Evolutionary conservation across 2,797 vertebrate species (phyloP).

Genomic region (Allobates femoralis): DNA sequence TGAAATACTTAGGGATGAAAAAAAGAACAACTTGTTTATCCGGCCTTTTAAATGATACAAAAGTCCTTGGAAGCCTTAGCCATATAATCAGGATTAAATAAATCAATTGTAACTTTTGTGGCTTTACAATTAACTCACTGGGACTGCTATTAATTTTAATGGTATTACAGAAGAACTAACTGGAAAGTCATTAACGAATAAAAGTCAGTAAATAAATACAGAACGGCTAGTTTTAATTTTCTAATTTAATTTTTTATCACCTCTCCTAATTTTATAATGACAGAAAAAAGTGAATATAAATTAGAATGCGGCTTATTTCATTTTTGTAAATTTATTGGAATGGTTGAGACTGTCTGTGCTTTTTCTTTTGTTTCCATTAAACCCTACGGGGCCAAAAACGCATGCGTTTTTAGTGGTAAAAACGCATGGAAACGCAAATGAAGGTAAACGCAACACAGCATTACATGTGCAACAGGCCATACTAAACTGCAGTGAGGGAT

Average conservation of each 20-base stretch:
- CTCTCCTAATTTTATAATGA: constrained; percentile 27
- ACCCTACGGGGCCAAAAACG: too few species aligned
- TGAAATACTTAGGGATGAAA: too few species aligned
- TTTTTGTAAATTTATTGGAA: background rate
- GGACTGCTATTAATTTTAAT: constrained; percentile 14
- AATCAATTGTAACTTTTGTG: background rate
- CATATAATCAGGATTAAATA: background rate
- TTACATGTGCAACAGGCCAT: too few species aligned
- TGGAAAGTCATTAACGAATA: constrained; percentile 19
- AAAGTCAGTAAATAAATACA: constrained; percentile 16
- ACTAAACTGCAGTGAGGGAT: background rate
- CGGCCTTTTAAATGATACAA: background rate
- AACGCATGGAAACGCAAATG: too few species aligned
- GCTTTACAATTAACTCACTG: constrained; percentile 20
- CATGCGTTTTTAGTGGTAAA: too few species aligned
- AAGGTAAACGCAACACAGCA: too few species aligned
- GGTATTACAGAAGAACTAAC: constrained; percentile 26
- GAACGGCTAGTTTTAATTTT: constrained; percentile 2
- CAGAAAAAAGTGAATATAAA: background rate
- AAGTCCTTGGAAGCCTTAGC: background rate
- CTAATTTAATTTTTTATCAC: constrained; percentile 26
- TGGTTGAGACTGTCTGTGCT: too few species aligned
- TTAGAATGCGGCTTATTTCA: background rate
- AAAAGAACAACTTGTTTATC: background rate
- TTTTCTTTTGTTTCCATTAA: background rate